These are phyloP conservation scores for Sarotherodon lohbergeri DNA, from an alignment of 2,113 vertebrate genomes.

Conservation along the genomic window DNA sequence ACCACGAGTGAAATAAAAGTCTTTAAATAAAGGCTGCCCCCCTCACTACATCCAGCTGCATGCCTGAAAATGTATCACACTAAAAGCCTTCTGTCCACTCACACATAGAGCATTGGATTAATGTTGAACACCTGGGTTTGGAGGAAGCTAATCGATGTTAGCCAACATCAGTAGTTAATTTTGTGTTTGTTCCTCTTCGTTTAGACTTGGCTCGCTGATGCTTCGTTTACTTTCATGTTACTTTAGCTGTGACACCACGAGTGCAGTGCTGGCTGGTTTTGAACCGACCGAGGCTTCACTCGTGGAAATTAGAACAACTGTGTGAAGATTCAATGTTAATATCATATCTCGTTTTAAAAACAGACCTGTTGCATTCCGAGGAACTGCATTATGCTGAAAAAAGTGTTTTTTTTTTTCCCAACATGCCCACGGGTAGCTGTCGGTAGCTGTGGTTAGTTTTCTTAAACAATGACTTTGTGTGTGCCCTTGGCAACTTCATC, in stretches of 20 bases:
- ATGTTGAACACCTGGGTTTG: background rate
- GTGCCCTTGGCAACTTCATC: background rate
- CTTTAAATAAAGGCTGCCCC: background rate
- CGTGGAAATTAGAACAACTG: accelerated
- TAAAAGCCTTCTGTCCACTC: background rate
- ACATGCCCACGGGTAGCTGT: background rate
- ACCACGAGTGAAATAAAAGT: background rate
- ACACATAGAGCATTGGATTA: background rate
- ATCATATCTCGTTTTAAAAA: background rate
- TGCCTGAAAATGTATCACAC: background rate
- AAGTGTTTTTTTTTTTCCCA: accelerated
- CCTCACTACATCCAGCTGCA: background rate
- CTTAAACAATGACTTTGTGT: background rate
- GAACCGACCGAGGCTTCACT: accelerated
- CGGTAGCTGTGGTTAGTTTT: background rate
- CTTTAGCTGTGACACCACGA: background rate
- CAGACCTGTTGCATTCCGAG: background rate
- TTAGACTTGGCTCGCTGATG: background rate
- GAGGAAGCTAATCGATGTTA: background rate
- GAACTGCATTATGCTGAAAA: background rate
- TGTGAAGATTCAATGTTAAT: background rate
- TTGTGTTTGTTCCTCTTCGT: background rate
- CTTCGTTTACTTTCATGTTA: background rate
- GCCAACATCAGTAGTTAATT: background rate
- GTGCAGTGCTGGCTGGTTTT: background rate